Evolutionary conservation across 2,888 invertebrate species (phyloP).

Genomic region (Trachelus tabidus): DNA sequence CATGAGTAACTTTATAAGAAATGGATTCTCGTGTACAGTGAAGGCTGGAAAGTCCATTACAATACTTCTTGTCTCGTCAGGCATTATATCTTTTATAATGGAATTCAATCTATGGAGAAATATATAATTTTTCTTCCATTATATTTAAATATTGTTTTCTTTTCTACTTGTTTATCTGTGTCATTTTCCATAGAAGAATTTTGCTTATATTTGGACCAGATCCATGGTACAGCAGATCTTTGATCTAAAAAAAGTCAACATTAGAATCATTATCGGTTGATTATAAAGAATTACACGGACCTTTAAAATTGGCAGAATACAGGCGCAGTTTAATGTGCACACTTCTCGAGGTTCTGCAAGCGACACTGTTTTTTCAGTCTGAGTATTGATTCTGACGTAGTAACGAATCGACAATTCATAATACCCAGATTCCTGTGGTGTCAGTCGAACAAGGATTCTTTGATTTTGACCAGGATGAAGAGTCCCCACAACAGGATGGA

Average conservation of each 20-base stretch:
- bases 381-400: constrained; percentile 42
- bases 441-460: constrained; percentile 49
- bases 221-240: constrained; percentile 52
- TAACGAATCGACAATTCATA: constrained; percentile 58
- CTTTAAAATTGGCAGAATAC: constrained; percentile 58
- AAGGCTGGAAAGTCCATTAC: constrained; percentile 53
- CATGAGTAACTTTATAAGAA: constrained; percentile 50
- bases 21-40: constrained; percentile 43
- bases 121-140: background rate
- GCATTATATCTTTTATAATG: constrained; percentile 39
- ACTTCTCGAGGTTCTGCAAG: constrained; percentile 33
- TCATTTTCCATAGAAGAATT: constrained; percentile 59
- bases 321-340: constrained; percentile 50
- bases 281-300: constrained; percentile 35
- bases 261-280: background rate
- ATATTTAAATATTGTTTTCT: constrained; percentile 16
- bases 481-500: constrained; percentile 44
- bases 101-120: constrained; percentile 50
- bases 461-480: constrained; percentile 50
- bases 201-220: constrained; percentile 53
- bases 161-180: constrained; percentile 62
- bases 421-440: constrained; percentile 49
- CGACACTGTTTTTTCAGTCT: constrained; percentile 31
- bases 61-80: constrained; percentile 41
- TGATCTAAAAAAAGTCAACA: constrained; percentile 47